Percentiles rank a stretch among this genome's conserved stretches.
Evolutionary conservation across 2,888 invertebrate species (phyloP).

Genomic region (Augiades crinisus): DNA sequence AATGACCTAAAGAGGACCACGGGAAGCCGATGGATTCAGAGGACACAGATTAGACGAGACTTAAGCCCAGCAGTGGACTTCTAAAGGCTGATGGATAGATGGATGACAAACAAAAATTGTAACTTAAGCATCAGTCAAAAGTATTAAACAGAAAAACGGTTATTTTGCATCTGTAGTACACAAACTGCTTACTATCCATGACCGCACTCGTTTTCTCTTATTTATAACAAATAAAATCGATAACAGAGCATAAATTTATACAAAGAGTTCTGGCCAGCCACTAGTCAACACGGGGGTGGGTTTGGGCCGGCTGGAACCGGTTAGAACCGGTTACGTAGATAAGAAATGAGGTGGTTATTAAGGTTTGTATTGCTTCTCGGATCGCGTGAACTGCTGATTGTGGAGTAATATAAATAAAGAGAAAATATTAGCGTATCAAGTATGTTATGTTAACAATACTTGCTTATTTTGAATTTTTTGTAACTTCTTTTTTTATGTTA

Average conservation of each 20-base stretch:
- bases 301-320: conserved; percentile 30
- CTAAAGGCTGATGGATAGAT: too few relatives aligned
- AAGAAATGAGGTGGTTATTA: conserved; percentile 20
- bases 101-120: too few relatives aligned
- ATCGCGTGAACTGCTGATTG: conserved; percentile 16
- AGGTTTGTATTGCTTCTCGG: conserved; percentile 8
- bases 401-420: conserved; percentile 10
- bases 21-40: too few relatives aligned
- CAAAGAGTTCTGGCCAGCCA: conserved; percentile 29
- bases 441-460: not conserved
- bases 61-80: too few relatives aligned
- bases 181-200: not conserved
- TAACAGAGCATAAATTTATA: conserved; percentile 33
- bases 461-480: not conserved
- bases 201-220: conserved; percentile 14
- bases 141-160: not conserved
- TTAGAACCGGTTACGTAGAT: conserved; percentile 22
- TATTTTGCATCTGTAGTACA: not conserved
- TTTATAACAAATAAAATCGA: conserved; percentile 30
- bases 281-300: conserved; percentile 10
- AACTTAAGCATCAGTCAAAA: not conserved
- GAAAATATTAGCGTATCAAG: not conserved
- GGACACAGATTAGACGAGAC: too few relatives aligned
- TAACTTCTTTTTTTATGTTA: too few relatives aligned
- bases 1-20: too few relatives aligned